These are phyloP conservation scores for Parnassius smintheus DNA, from an alignment of 2,888 invertebrate species.

Conservation along the genomic window DNA sequence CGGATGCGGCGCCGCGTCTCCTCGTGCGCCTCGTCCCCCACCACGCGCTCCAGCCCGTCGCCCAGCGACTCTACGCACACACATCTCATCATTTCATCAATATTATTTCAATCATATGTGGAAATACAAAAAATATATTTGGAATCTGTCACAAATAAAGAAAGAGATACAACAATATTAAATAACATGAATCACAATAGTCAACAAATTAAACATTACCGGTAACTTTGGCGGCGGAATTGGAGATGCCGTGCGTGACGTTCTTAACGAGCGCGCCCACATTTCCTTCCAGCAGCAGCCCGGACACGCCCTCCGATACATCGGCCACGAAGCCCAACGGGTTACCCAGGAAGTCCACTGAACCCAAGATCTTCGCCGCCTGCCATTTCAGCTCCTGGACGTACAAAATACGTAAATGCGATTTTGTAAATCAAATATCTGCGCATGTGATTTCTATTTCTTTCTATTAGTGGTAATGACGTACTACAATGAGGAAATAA, in stretches of 20 bases:
- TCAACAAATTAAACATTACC: constrained; percentile 47
- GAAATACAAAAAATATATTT: background rate
- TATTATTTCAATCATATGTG: too few species aligned
- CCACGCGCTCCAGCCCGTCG: constrained; percentile 93
- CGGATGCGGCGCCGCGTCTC: constrained; percentile 92
- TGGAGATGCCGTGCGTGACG: constrained; percentile 97
- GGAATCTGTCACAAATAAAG: background rate
- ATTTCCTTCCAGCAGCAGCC: constrained; percentile 95
- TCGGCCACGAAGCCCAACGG: constrained; percentile 97
- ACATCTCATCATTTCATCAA: too few species aligned
- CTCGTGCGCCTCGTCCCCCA: constrained; percentile 95
- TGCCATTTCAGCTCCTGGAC: constrained; percentile 94
- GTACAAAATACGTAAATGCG: too few species aligned
- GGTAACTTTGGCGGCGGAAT: constrained; percentile 97
- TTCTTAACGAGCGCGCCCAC: constrained; percentile 95
- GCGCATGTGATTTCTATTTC: too few species aligned
- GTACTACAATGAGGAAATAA: too few species aligned
- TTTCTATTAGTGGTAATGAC: too few species aligned
- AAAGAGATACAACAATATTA: background rate
- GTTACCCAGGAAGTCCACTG: constrained; percentile 98
- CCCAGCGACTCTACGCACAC: constrained; percentile 87
- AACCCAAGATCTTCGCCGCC: constrained; percentile 96
- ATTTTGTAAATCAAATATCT: too few species aligned
- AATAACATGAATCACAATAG: background rate
- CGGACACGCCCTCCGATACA: constrained; percentile 96